Conservation (phyloP, 2,888 invertebrate species). For the Sipunculus nudus region DNA sequence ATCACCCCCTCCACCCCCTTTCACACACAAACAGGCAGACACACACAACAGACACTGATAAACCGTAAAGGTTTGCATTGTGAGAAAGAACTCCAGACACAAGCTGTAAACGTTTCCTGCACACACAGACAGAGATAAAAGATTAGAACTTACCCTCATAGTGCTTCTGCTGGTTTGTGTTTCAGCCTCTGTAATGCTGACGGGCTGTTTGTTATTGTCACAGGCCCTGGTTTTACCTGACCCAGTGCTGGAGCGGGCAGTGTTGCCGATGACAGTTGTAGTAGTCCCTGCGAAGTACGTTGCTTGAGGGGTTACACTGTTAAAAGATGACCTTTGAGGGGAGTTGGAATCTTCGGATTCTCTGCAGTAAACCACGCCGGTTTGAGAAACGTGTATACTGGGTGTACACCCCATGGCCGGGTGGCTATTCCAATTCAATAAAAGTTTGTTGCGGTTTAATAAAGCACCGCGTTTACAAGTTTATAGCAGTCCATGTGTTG, state of each 20-base stretch:
- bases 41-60: too few relatives aligned
- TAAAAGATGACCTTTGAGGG: constrained; percentile 19
- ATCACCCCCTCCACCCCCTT: too few relatives aligned
- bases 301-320: constrained; percentile 24
- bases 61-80: too few relatives aligned
- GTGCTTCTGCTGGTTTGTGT: constrained; percentile 26
- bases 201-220: not conserved
- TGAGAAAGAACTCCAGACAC: too few relatives aligned
- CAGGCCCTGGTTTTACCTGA: not conserved
- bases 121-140: too few relatives aligned
- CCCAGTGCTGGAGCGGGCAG: not conserved
- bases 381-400: constrained; percentile 61
- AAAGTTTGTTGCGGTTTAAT: too few relatives aligned
- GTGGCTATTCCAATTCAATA: too few relatives aligned
- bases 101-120: too few relatives aligned
- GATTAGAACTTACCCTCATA: constrained; percentile 36
- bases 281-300: constrained; percentile 3
- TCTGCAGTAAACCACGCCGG: constrained; percentile 59
- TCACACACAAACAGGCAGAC: too few relatives aligned
- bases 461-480: too few relatives aligned
- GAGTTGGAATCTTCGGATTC: constrained; percentile 58
- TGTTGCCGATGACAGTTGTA: not conserved
- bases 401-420: constrained; percentile 62
- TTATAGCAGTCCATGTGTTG: too few relatives aligned
- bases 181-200: constrained; percentile 31